A percentile compares a stretch with the other conserved stretches of the same genome.
Conservation (phyloP, 1,140 invertebrate genomes). For the Arctopsyche grandis region DNA sequence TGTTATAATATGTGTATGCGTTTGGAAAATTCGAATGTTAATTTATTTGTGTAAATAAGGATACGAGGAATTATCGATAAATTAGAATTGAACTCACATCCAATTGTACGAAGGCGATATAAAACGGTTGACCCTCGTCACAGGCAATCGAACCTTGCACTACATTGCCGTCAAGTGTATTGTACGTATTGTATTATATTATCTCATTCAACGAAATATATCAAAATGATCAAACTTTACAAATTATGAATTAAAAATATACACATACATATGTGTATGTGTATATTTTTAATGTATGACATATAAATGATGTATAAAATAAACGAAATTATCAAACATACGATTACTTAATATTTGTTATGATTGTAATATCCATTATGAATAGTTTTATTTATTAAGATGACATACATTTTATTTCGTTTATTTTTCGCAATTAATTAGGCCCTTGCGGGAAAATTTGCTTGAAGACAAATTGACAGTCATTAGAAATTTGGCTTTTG, state of each 20-base stretch:
- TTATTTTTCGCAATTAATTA: too few relatives aligned
- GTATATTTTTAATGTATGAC: not conserved
- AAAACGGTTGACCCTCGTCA: conserved; percentile 20
- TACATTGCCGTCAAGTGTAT: not conserved
- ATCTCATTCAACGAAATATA: not conserved
- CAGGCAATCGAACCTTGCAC: not conserved
- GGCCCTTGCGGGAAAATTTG: too few relatives aligned
- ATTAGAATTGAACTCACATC: not conserved
- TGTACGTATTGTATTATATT: too few relatives aligned
- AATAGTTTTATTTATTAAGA: too few relatives aligned
- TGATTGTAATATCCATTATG: too few relatives aligned
- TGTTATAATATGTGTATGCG: not conserved
- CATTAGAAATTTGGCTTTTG: too few relatives aligned
- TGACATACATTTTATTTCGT: too few relatives aligned
- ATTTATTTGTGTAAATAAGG: not conserved
- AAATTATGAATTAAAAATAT: not conserved
- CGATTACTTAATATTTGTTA: too few relatives aligned
- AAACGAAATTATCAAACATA: too few relatives aligned
- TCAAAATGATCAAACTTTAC: not conserved
- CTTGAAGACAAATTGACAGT: too few relatives aligned
- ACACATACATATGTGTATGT: not conserved
- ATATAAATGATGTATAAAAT: not conserved
- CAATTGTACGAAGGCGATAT: not conserved
- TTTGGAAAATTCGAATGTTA: not conserved
- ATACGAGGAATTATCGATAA: conserved; percentile 4